Base-by-base conservation (phyloP, 2,113 vertebrate species). In the Nettapus auritus region DNA sequence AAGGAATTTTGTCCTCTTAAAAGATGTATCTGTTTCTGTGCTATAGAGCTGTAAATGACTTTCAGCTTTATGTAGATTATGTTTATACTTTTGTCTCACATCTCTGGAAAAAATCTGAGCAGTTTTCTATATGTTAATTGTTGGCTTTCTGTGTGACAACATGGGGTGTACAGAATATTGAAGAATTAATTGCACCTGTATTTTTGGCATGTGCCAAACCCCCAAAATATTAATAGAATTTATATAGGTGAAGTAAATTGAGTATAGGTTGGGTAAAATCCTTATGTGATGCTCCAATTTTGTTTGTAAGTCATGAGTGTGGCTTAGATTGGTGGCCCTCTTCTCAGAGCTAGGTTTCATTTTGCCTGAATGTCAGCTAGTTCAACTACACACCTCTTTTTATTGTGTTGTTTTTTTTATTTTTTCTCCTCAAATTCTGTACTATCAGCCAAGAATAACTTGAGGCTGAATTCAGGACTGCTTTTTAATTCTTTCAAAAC, bases 401-500 rank as follows among this genome's bases (percentile, higher is more conserved):
- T 87, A 60, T 92, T 87, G 48, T 59, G 46, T 79, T 42, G 9
- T 64, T 18, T 20, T 20, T 48, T 48, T 68, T 46, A n/a, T 48
- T 69, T n/a, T 23, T 8, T 4, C 25, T 46, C 23, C 29, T 9
- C 22, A 29, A 77, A 57, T 55, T 21, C 19, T 50, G 13, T 42
- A 34, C 34, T 55, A 3, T 64, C 53, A 57, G 80, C 86, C 86
- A 94, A 96, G 60, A 88, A 86, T 88, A 94, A 90, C 80, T 91
- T 38, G 20, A 69, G 44, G 5, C 44, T 93, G 83, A 86, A 90
- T 76, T 60, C 55, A 69, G 38, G 18, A 31, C 75, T 82, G 75
- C 71, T 82, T 68, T 85, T 82, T 85, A 91, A 64, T 82, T 66
- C 78, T 94, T 88, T 90, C 64, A 92, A 90, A 96, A 90, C 38